Percentiles rank a stretch among this genome's conserved stretches.
These are phyloP conservation scores for Spinus pinus DNA, from an alignment of 2,797 vertebrate genomes.

Conservation along the genomic window DNA sequence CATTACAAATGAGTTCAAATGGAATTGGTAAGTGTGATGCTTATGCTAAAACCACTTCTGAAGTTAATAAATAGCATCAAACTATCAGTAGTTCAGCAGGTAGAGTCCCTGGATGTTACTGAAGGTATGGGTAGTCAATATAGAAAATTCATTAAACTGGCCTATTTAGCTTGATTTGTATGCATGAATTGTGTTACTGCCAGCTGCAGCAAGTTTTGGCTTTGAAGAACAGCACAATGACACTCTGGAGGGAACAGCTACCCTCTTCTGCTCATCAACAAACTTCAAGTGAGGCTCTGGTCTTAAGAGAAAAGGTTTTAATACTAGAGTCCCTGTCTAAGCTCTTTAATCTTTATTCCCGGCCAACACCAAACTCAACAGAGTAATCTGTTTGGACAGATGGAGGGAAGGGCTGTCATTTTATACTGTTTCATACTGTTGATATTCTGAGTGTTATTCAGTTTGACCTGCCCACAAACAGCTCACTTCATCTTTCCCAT, in stretches of 20 bases:
- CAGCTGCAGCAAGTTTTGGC: neutral
- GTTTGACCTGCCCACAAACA: neutral
- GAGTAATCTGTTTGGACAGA: conserved; percentile 27
- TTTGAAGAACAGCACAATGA: neutral
- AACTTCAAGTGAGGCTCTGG: neutral
- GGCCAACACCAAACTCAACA: neutral
- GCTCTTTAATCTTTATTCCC: neutral
- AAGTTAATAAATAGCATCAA: neutral
- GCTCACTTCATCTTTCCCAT: neutral
- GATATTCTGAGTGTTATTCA: neutral
- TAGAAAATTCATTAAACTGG: neutral
- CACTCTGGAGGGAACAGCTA: neutral
- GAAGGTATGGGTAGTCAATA: neutral
- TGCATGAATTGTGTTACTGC: neutral
- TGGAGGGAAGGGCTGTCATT: conserved; percentile 8
- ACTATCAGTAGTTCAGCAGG: neutral
- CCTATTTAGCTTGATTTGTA: neutral
- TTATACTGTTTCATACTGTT: neutral
- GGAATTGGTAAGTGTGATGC: neutral
- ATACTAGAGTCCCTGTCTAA: neutral
- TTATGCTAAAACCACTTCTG: neutral
- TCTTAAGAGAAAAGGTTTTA: neutral
- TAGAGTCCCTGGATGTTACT: neutral
- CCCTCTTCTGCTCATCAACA: neutral
- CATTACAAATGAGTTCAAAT: neutral